These are phyloP conservation scores for Sturnira hondurensis DNA, from an alignment of 2,113 vertebrate genomes.

Conservation along the genomic window DNA sequence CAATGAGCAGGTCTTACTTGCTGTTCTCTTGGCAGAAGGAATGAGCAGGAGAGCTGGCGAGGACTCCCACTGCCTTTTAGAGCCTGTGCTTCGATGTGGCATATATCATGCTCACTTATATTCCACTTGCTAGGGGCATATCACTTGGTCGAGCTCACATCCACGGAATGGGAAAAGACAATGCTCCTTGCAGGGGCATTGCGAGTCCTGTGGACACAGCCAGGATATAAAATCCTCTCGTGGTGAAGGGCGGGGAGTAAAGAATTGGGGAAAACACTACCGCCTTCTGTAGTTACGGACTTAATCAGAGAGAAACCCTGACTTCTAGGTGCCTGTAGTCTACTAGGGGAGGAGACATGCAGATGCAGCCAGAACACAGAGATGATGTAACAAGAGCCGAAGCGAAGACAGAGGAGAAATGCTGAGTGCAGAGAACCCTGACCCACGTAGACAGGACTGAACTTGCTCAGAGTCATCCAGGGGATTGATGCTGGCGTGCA, in stretches of 20 bases:
- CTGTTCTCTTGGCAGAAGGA: neutral
- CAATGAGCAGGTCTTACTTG: neutral
- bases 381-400: neutral
- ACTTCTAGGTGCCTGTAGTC: neutral
- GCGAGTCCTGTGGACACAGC: neutral
- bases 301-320: neutral
- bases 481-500: neutral
- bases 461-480: neutral
- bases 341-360: neutral
- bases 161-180: neutral
- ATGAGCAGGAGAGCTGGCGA: neutral
- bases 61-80: neutral
- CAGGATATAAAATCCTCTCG: neutral
- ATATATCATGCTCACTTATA: neutral
- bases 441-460: neutral
- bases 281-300: neutral
- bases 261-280: neutral
- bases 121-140: neutral
- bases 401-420: neutral
- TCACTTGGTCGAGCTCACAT: neutral
- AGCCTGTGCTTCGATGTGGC: neutral
- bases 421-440: neutral
- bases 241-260: neutral
- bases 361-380: neutral
- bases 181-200: neutral